Evolutionary conservation across 2,888 invertebrate genomes (phyloP).

Genomic region (Thymelicus sylvestris): DNA sequence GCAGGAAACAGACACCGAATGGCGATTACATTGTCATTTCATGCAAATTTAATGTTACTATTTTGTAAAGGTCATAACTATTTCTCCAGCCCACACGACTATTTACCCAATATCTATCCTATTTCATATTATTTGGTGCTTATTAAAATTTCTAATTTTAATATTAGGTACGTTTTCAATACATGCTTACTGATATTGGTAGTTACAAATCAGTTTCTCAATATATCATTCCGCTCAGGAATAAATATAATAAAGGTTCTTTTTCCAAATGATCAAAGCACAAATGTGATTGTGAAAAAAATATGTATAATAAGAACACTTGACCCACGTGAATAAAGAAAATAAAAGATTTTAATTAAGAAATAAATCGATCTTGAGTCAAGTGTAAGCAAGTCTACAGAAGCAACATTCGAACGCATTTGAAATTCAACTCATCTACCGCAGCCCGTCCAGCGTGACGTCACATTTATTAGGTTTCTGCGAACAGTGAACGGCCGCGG

Average conservation of each 20-base stretch:
- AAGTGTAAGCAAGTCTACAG: not conserved
- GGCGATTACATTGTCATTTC: conserved; percentile 2
- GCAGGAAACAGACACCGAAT: not conserved
- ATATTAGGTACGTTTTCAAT: not conserved
- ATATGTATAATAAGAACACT: not conserved
- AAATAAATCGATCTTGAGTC: not conserved
- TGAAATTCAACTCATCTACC: conserved; percentile 48
- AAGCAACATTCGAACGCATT: conserved; percentile 34
- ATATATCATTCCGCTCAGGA: not conserved
- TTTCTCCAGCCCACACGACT: not conserved
- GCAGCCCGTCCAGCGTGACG: conserved; percentile 45
- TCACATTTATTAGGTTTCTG: conserved; percentile 41
- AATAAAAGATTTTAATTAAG: not conserved
- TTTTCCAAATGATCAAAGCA: not conserved
- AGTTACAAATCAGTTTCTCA: not conserved
- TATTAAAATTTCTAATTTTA: not conserved
- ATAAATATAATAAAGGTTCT: not conserved
- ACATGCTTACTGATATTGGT: not conserved
- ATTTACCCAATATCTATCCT: not conserved
- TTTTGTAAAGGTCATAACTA: not conserved
- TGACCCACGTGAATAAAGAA: no score
- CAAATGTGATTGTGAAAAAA: not conserved
- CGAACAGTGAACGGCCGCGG: conserved; percentile 16
- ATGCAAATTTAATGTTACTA: conserved; percentile 3
- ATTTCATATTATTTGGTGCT: not conserved